These are phyloP conservation scores for Myrmophylax atrothorax DNA, from an alignment of 2,113 vertebrate species.

Conservation along the genomic window DNA sequence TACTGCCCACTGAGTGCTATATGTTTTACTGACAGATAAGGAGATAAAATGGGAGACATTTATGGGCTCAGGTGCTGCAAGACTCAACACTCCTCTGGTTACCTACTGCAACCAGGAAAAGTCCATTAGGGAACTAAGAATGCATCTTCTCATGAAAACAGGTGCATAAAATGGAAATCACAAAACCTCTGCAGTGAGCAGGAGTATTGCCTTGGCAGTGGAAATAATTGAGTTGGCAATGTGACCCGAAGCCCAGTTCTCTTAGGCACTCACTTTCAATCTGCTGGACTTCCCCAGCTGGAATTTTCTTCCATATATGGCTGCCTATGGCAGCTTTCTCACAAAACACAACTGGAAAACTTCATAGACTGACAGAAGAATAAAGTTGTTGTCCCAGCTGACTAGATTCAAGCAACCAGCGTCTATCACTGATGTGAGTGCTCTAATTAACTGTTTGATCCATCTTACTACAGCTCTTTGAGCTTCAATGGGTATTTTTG, in stretches of 20 bases:
- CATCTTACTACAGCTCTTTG: background rate
- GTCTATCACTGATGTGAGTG: background rate
- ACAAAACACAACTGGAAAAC: background rate
- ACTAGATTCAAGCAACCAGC: background rate
- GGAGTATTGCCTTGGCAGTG: background rate
- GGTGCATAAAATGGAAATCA: background rate
- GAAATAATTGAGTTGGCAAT: background rate
- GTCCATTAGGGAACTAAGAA: background rate
- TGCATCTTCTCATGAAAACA: background rate
- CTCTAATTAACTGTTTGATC: background rate
- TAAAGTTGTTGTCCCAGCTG: background rate
- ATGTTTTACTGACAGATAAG: background rate
- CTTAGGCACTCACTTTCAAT: background rate
- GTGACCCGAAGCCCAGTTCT: background rate
- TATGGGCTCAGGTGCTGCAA: background rate
- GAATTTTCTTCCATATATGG: background rate
- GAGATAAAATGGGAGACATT: background rate
- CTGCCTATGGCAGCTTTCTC: background rate
- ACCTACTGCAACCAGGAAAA: background rate
- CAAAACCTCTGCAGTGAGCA: rapidly evolving
- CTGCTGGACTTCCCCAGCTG: background rate
- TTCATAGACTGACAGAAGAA: background rate
- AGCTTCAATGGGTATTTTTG: background rate
- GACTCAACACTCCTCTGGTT: background rate
- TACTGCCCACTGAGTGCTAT: background rate